phyloP scores from a whole-genome alignment of 2,113 vertebrate genomes.

The Parotia lawesii region DNA sequence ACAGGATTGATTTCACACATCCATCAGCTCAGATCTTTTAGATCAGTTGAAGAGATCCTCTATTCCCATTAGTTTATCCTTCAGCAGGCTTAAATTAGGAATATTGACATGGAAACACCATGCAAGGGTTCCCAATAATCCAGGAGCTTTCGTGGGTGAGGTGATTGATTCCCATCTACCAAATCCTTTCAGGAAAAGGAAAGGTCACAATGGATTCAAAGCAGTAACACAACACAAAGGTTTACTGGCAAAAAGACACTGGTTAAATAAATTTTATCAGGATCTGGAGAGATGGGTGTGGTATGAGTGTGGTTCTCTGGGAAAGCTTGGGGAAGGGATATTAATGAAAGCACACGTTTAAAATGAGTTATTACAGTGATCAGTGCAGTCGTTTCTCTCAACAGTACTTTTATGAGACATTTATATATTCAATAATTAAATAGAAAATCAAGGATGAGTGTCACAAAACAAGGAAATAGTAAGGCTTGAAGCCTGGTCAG shows the following conservation, averaged over 20 bases:
- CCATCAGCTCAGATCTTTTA: background rate
- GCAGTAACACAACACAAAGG: background rate
- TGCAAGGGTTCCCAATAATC: accelerated
- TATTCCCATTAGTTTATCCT: background rate
- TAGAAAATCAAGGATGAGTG: constrained; percentile 31
- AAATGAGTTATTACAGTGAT: constrained; percentile 53
- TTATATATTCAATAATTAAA: constrained; percentile 58
- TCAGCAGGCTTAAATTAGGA: background rate
- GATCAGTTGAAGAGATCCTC: background rate
- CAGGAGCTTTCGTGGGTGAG: background rate
- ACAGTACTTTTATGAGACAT: constrained; percentile 69
- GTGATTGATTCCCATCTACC: accelerated
- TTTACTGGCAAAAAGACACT: background rate
- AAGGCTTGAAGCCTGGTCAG: constrained; percentile 32
- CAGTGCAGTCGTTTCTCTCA: constrained; percentile 64
- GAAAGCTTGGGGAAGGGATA: background rate
- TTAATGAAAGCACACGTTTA: background rate
- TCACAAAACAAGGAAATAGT: constrained; percentile 30
- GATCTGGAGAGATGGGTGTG: background rate
- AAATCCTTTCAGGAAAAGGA: background rate
- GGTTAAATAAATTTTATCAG: background rate
- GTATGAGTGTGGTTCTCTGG: background rate
- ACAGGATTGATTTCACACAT: background rate
- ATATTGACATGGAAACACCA: background rate
- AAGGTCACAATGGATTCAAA: background rate